Percentiles rank a stretch among this genome's conserved stretches.
Conservation (phyloP, 2,888 invertebrate genomes). For the Nemapogon koenigi region DNA sequence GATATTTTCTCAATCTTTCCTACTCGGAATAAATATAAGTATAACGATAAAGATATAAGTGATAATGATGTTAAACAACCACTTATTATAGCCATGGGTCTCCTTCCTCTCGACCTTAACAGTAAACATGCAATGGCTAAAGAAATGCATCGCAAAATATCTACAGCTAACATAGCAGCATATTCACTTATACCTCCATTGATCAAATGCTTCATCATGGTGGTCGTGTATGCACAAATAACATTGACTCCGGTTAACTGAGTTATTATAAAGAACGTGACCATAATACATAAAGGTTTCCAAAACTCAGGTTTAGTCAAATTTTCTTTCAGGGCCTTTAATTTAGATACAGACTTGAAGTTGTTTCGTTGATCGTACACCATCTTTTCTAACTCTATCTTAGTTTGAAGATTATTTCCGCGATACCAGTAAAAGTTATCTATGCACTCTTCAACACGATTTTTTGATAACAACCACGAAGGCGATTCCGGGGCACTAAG, state of each 20-base stretch:
- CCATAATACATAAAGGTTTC: slow-evolving; percentile 68
- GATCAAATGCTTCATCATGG: slow-evolving; percentile 65
- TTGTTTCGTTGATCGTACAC: slow-evolving; percentile 40
- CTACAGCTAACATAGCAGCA: slow-evolving; percentile 70
- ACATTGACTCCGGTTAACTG: slow-evolving; percentile 77
- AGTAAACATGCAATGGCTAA: slow-evolving; percentile 67
- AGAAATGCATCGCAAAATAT: slow-evolving; percentile 66
- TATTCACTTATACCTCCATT: slow-evolving; percentile 59
- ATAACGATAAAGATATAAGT: slow-evolving; percentile 58
- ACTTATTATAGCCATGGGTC: slow-evolving; percentile 69
- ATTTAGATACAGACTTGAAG: slow-evolving; percentile 33
- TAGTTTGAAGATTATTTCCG: slow-evolving; percentile 51
- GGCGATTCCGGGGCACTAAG: slow-evolving; percentile 73
- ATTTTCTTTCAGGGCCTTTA: slow-evolving; percentile 36
- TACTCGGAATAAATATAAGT: slow-evolving; percentile 41
- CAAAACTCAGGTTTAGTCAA: slow-evolving; percentile 63
- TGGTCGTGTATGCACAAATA: slow-evolving; percentile 73
- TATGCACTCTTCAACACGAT: slow-evolving; percentile 63
- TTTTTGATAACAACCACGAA: slow-evolving; percentile 70
- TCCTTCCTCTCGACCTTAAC: slow-evolving; percentile 65
- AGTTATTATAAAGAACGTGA: slow-evolving; percentile 68
- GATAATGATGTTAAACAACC: slow-evolving; percentile 67
- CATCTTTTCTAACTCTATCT: slow-evolving; percentile 56
- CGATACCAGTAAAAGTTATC: slow-evolving; percentile 68
- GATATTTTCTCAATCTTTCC: slow-evolving; percentile 29